A percentile compares a stretch with the other conserved stretches of the same genome.
Conservation (phyloP, 2,797 vertebrate genomes). For the Champsocephalus gunnari region DNA sequence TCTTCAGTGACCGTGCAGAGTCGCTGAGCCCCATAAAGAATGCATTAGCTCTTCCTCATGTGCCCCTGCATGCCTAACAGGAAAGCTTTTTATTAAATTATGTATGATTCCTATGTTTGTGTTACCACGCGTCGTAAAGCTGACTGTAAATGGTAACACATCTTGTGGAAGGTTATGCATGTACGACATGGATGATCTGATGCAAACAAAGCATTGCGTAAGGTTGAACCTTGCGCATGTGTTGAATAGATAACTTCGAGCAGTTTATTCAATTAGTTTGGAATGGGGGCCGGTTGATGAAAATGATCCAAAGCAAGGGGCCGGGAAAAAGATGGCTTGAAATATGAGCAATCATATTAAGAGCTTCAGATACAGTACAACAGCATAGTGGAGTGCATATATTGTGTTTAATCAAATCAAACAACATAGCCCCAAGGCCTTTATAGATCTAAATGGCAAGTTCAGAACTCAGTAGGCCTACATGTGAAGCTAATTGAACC, state of each 20-base stretch:
- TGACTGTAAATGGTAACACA: constrained; percentile 45
- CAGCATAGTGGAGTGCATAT: too few relatives aligned
- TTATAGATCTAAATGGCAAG: too few relatives aligned
- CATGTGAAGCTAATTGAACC: too few relatives aligned
- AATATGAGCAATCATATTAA: too few relatives aligned
- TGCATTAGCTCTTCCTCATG: constrained; percentile 45
- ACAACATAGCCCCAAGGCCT: too few relatives aligned
- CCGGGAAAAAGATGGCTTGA: too few relatives aligned
- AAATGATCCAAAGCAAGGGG: too few relatives aligned
- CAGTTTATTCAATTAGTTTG: too few relatives aligned
- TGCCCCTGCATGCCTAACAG: constrained; percentile 22
- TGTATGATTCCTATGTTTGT: constrained; percentile 58
- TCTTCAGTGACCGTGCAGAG: constrained; percentile 57
- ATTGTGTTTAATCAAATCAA: too few relatives aligned
- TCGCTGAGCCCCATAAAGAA: constrained; percentile 67
- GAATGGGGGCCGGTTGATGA: too few relatives aligned
- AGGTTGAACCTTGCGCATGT: background rate
- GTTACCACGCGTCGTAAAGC: constrained; percentile 57
- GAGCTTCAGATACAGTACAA: too few relatives aligned
- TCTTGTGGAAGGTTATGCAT: constrained; percentile 39
- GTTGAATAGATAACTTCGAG: background rate
- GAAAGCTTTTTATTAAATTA: constrained; percentile 70
- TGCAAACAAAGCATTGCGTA: constrained; percentile 23
- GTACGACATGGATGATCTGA: constrained; percentile 30
- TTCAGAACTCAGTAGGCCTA: too few relatives aligned